A percentile compares a stretch with the other conserved stretches of the same genome.
Conservation (phyloP, 2,113 vertebrate species). For the Dicrurus megarhynchus region DNA sequence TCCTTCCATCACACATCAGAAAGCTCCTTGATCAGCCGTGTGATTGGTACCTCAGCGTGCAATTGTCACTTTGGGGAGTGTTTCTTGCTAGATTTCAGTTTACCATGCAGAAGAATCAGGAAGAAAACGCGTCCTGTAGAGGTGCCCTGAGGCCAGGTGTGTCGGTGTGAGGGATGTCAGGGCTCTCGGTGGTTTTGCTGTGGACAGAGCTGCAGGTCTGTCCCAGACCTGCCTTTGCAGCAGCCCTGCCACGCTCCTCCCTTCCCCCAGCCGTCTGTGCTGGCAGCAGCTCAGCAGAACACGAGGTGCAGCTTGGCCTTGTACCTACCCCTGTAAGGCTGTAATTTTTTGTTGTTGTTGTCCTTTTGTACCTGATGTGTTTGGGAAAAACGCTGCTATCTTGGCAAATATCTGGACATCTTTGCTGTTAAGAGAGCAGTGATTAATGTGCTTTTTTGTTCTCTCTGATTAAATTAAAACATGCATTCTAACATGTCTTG, state of each 20-base stretch:
- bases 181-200: background rate
- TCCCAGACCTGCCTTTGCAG: background rate
- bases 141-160: background rate
- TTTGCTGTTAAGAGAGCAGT: constrained; percentile 48
- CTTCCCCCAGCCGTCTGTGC: background rate
- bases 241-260: background rate
- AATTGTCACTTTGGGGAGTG: background rate
- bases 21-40: constrained; percentile 48
- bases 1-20: constrained; percentile 36
- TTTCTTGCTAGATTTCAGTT: background rate
- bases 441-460: constrained; percentile 65
- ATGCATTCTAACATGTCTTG: constrained; percentile 48
- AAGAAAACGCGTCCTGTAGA: background rate
- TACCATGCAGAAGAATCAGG: background rate
- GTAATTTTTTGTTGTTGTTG: constrained; percentile 24
- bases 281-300: background rate
- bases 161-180: background rate
- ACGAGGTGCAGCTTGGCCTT: constrained; percentile 33
- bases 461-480: constrained; percentile 60
- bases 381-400: constrained; percentile 9
- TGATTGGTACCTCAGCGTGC: background rate
- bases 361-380: constrained; percentile 33
- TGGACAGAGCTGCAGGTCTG: background rate
- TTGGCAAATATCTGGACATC: constrained; percentile 58
- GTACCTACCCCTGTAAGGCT: constrained; percentile 11